These are phyloP conservation scores for Bombus picipes DNA, from an alignment of 1,140 invertebrate species.

Conservation along the genomic window DNA sequence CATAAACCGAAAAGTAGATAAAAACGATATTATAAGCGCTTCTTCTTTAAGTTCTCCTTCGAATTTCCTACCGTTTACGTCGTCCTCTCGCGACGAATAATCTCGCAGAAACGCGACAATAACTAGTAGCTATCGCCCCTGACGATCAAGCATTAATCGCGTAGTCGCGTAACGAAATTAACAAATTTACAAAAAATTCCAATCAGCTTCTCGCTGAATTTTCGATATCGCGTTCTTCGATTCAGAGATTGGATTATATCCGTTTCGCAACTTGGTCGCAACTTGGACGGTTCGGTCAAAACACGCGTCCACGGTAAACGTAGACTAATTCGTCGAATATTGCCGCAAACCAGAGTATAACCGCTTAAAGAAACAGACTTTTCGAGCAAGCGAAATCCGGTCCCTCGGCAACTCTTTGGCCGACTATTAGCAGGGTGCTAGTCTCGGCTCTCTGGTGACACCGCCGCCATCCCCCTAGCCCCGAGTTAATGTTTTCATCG, in stretches of 20 bases:
- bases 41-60: no score
- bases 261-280: neutral
- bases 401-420: neutral
- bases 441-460: slow-evolving; percentile 22
- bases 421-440: slow-evolving; percentile 9
- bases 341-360: neutral
- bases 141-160: no score
- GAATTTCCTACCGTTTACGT: no score
- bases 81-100: no score
- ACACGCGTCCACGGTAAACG: neutral
- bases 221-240: no score
- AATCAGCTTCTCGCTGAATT: no score
- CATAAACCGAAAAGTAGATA: no score
- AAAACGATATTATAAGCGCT: no score
- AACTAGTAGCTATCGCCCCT: no score
- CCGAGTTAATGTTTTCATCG: slow-evolving; percentile 67
- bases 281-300: neutral
- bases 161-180: no score
- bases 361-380: neutral
- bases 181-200: no score
- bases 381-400: neutral
- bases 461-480: slow-evolving; percentile 15
- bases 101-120: no score
- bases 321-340: slow-evolving; percentile 27
- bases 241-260: accelerated